Evolutionary conservation across 2,797 vertebrate species (phyloP), one percentile per base, ranked within the genome.

Genomic region (Hyperoplus immaculatus): DNA sequence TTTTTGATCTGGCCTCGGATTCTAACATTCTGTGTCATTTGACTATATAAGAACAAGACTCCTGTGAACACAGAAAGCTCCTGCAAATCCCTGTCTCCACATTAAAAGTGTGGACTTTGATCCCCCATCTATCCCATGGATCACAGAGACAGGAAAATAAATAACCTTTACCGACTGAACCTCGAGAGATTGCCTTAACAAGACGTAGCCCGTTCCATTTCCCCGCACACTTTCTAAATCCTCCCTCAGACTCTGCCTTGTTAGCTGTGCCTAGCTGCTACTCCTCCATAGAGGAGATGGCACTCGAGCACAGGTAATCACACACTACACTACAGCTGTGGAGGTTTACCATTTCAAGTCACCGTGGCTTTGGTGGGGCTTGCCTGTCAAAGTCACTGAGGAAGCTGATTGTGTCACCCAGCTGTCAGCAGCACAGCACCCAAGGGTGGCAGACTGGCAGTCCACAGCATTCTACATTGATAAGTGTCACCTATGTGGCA

Each of bases 71-170:
- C 15, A 12, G 62, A 78, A 29, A 76, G 68, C 79, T 66, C 70
- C 56, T 74, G 74, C 50, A 88, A 89, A 86, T 87, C 76, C 87
- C 78, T 70, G 80, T 83, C 83, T 88, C 14, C 10, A 84, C 78
- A 89, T 93, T 94, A 91, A 93, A 91, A 89, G 59, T 78, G 75
- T 62, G 69, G 62, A 70, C 85, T 87, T 81, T 91, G 89, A 93
- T 91, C 89, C 80, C 4, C 8, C 21, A 71, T 84, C 67, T 75
- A 81, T 57, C 72, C 71, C 58, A 21, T 11, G 69, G 84, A 75
- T 91, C 82, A 59, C 66, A 55, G 75, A 78, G 67, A 77, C 72
- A 78, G 46, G 50, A 60, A 65, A 69, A 66, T 38, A 86, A 91
- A 87, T 83, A 53, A 87, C 86, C 90, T 92, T 86, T 83, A 70